Evolutionary conservation across 2,113 vertebrate genomes (phyloP), one percentile per base, ranked within the genome.

Genomic region (Lophura nycthemera): DNA sequence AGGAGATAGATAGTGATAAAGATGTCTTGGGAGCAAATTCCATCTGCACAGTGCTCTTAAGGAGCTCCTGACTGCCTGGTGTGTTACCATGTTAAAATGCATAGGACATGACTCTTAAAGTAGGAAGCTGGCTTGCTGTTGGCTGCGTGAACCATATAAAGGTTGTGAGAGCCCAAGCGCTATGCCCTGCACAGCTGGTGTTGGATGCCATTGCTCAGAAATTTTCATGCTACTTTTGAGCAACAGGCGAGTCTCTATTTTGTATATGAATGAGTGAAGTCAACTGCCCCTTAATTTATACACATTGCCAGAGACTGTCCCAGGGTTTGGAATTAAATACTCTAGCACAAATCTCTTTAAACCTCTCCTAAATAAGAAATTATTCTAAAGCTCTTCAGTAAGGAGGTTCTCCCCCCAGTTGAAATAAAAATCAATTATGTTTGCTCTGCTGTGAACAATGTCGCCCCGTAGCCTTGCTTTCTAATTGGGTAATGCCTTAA

Each of bases 231-330:
- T 84, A 56, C 80, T 91, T 95, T 84, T 36, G 88, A 98, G 88
- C 87, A 95, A 59, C 78, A 90, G 91, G 89, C 2, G 13, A 95
- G 69, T 52, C 91, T 92, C 96, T 95, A 3, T 83, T 97, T 95
- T 97, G 96, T 97, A 97, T 97, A 96, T 97, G 97, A 97, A 96
- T 97, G 97, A 94, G 97, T 97, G 96, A 98, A 98, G 97, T 97
- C 97, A 97, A 94, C 96, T 97, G 97, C 97, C 92, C 92, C 85
- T 86, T 98, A 97, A 98, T 97, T 97, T 93, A 93, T 95, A 94
- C 93, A 95, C 94, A 94, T 87, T 93, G 93, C 90, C 95, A 97
- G 96, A 96, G 96, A 95, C 90, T 50, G 89, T 97, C 93, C 93
- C 97, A 96, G 91, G 96, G 89, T 95, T 97, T 97, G 77, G 93